Base-by-base conservation (phyloP, 2,888 invertebrate genomes). In the Anaspis maculata region DNA sequence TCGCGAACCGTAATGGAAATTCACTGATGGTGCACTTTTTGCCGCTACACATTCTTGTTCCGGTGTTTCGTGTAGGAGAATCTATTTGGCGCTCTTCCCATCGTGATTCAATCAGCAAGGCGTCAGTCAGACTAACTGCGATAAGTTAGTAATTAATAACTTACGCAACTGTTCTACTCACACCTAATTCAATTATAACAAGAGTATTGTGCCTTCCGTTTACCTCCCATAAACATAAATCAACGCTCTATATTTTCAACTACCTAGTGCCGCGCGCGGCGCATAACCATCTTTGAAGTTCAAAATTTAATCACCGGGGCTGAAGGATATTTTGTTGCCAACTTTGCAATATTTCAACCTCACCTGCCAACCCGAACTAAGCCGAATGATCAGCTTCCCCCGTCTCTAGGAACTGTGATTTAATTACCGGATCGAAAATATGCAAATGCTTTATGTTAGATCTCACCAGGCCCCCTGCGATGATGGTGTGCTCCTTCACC, bases 61-160 rank as follows among this genome's bases (percentile, higher is more conserved):
- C n/a, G n/a, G n/a, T n/a, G n/a, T n/a, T n/a, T n/a, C n/a, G n/a
- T n/a, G n/a, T n/a, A n/a, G n/a, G n/a, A n/a, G n/a, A n/a, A n/a
- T n/a, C n/a, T n/a, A n/a, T n/a, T n/a, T n/a, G n/a, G n/a, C n/a
- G 15, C 6, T 27, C 11, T 15, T 13, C 9, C 27, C 14, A n/a
- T 27, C 14, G 13, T 14, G 27, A 27, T 27, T 27, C 15, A 19
- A 19, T 19, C 19, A 19, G 5, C 19, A 12, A 25, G 15, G 4
- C 24, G 14, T 30, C 15, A 30, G 15, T 14, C 7, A 23, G 15
- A 31, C 33, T 33, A 29, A 34, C 31, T 34, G 26, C 32, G 41
- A 41, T 41, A 41, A 41, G 41, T 41, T 38, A 29, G 32, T 32
- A 38, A 42, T 42, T 42, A 42, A 39, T 36, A 39, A 42, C 33